Evolutionary conservation across 2,888 invertebrate species (phyloP).

Genomic region (Drosophila recens): DNA sequence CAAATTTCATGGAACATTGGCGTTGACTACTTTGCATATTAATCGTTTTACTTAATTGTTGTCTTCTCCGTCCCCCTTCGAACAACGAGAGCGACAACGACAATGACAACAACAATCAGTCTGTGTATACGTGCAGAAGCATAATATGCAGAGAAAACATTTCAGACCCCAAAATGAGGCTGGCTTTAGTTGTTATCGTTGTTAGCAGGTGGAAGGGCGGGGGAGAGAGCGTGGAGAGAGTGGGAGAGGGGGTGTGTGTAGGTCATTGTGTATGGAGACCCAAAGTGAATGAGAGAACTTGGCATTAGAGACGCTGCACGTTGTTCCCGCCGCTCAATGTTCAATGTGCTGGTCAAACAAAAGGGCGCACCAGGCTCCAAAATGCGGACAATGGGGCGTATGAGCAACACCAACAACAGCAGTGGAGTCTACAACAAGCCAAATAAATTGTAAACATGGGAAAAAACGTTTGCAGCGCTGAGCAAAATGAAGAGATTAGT

Average conservation of each 20-base stretch:
- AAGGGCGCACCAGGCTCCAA: slow-evolving; percentile 36
- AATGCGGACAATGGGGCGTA: slow-evolving; percentile 73
- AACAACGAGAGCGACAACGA: background rate
- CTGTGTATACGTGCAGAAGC: slow-evolving; percentile 41
- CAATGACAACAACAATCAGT: slow-evolving; percentile 14
- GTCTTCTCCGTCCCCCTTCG: slow-evolving; percentile 19
- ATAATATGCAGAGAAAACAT: slow-evolving; percentile 47
- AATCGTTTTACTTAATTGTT: slow-evolving; percentile 81
- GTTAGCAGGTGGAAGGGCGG: background rate
- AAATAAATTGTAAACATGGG: slow-evolving; percentile 78
- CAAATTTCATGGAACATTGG: slow-evolving; percentile 42
- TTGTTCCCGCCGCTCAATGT: slow-evolving; percentile 19
- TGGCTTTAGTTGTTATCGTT: slow-evolving; percentile 12
- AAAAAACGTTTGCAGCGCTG: slow-evolving; percentile 53
- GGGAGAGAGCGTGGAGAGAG: background rate
- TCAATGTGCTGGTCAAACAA: slow-evolving; percentile 47
- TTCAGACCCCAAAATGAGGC: slow-evolving; percentile 8
- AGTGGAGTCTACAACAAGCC: slow-evolving; percentile 45
- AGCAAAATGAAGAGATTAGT: slow-evolving; percentile 79
- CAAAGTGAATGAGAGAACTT: slow-evolving; percentile 66
- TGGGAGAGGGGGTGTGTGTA: slow-evolving; percentile 9
- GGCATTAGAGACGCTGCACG: slow-evolving; percentile 60
- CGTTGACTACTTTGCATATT: slow-evolving; percentile 75
- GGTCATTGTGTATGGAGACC: slow-evolving; percentile 28
- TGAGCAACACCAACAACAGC: slow-evolving; percentile 49